Evolutionary conservation across 2,888 invertebrate species (phyloP).

Genomic region (Hirtodrosophila trivittata): DNA sequence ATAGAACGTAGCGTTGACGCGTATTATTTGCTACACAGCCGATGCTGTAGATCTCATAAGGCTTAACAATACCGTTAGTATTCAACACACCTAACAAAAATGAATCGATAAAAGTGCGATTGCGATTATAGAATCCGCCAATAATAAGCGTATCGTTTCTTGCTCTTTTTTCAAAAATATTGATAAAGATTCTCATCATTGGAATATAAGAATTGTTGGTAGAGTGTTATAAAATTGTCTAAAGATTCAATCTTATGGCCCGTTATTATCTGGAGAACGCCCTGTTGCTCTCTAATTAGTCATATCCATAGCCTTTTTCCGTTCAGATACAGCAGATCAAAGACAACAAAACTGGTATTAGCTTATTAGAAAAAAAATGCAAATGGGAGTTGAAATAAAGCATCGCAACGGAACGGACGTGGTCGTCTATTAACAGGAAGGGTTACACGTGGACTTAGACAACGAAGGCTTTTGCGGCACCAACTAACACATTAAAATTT

Average conservation of each 20-base stretch:
- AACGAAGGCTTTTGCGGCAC: no score
- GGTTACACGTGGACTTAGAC: no score
- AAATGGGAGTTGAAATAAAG: no score
- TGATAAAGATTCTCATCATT: constrained; percentile 95
- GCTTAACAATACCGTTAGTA: constrained; percentile 31
- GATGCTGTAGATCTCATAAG: constrained; percentile 74
- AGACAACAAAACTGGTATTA: constrained; percentile 94
- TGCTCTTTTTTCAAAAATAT: no score
- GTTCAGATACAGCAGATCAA: constrained; percentile 93
- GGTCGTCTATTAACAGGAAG: no score
- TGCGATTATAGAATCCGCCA: constrained; percentile 91
- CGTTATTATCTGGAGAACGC: constrained; percentile 88
- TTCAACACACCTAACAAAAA: constrained; percentile 91
- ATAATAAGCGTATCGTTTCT: constrained; percentile 94
- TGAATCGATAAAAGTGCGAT: constrained; percentile 87
- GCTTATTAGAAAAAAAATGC: no score
- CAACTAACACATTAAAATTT: no score
- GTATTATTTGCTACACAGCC: constrained; percentile 86
- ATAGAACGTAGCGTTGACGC: constrained; percentile 85
- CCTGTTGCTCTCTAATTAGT: constrained; percentile 88
- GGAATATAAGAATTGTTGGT: constrained; percentile 92
- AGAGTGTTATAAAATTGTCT: constrained; percentile 88
- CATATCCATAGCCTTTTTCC: constrained; percentile 87
- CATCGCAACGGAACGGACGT: no score
- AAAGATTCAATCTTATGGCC: constrained; percentile 84